Conservation (phyloP, 2,113 vertebrate genomes). For the Lepus europaeus region DNA sequence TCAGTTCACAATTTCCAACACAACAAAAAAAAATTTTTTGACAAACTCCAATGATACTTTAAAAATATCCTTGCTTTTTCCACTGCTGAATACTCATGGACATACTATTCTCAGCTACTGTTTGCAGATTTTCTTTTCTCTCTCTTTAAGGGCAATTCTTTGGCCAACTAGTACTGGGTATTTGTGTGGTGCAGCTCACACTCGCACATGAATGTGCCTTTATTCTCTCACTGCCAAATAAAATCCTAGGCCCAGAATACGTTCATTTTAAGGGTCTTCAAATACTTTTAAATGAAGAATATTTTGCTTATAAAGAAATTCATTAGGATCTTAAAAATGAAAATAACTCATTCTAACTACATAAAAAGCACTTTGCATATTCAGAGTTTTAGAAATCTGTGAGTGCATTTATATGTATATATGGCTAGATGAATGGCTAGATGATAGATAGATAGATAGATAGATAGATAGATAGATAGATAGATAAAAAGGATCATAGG, state of each 20-base stretch:
- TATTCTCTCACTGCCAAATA: too few species aligned
- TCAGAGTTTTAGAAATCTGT: background rate
- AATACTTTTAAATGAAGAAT: slow-evolving; percentile 43
- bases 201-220: too few species aligned
- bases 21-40: background rate
- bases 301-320: slow-evolving; percentile 27
- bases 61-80: background rate
- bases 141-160: too few species aligned
- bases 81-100: too few species aligned
- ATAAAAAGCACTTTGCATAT: background rate
- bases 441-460: too few species aligned
- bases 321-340: background rate
- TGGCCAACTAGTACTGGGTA: too few species aligned
- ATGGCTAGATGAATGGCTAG: background rate
- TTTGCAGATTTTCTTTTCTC: too few species aligned
- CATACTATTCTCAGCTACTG: too few species aligned
- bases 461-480: background rate
- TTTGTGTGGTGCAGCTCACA: too few species aligned
- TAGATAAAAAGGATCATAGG: background rate
- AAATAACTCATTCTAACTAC: slow-evolving; percentile 19
- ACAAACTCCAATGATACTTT: background rate
- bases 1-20: slow-evolving; percentile 28
- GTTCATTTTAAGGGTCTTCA: slow-evolving; percentile 28
- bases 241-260: background rate
- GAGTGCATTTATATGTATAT: background rate